Conservation (phyloP, 2,797 vertebrate genomes). For the Bothrops alternatus region DNA sequence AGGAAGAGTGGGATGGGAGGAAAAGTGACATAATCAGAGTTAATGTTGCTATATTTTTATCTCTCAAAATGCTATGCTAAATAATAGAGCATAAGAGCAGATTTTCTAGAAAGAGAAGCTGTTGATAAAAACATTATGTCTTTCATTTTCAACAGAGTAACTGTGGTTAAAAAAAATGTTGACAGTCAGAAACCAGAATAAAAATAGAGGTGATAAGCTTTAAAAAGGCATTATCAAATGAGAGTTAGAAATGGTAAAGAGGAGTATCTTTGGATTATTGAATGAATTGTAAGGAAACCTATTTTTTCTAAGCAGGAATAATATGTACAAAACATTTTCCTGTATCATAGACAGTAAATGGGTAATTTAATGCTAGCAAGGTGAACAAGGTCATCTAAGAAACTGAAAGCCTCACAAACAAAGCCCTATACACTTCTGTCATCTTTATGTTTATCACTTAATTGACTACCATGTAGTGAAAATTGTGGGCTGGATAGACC, state of each 20-base stretch:
- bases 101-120: too few species aligned
- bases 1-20: too few species aligned
- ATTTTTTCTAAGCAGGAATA: not conserved
- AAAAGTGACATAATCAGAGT: too few species aligned
- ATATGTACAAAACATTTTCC: not conserved
- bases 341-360: not conserved
- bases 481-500: conserved; percentile 55
- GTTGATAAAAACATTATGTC: too few species aligned
- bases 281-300: not conserved
- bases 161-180: too few species aligned
- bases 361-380: not conserved
- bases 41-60: too few species aligned
- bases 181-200: too few species aligned
- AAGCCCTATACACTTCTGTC: not conserved
- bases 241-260: not conserved
- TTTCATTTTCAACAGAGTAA: too few species aligned
- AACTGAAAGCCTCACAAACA: conserved; percentile 1
- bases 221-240: not conserved
- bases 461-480: conserved; percentile 38
- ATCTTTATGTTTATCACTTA: conserved; percentile 14
- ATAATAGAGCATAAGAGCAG: too few species aligned
- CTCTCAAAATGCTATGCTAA: too few species aligned
- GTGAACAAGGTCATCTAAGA: not conserved
- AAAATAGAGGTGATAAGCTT: not conserved
- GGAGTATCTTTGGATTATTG: not conserved